These are phyloP conservation scores for Melipona beecheii DNA, from an alignment of 2,888 invertebrate genomes.

Conservation along the genomic window DNA sequence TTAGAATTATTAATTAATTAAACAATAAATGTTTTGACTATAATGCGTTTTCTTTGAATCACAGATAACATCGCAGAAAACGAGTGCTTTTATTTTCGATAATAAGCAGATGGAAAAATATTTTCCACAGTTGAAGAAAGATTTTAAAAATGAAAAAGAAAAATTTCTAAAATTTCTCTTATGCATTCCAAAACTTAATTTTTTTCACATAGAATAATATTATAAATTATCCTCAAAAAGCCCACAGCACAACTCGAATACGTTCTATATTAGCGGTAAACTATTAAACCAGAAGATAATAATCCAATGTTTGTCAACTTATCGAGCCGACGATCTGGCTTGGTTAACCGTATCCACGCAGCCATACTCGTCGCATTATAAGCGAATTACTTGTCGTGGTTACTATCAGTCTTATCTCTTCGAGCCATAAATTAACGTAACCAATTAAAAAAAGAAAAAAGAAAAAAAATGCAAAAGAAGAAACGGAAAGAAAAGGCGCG, in stretches of 20 bases:
- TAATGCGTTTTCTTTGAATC: no score
- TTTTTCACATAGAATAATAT: neutral
- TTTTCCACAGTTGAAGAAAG: no score
- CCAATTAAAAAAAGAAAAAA: neutral
- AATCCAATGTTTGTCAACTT: slow-evolving; percentile 34
- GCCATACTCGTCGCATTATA: slow-evolving; percentile 1
- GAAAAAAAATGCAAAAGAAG: neutral
- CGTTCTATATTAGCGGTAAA: no score
- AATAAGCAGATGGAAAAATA: no score
- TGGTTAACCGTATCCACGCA: slow-evolving; percentile 18
- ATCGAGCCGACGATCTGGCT: slow-evolving; percentile 15
- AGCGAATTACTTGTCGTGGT: slow-evolving; percentile 21
- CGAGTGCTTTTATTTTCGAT: no score
- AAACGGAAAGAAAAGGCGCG: neutral
- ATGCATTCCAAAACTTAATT: neutral
- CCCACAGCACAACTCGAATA: neutral
- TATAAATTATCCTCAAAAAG: neutral
- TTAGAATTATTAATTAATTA: no score
- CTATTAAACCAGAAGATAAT: neutral
- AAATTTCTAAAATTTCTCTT: neutral
- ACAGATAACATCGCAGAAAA: no score
- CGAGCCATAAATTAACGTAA: neutral
- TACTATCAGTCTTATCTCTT: slow-evolving; percentile 2
- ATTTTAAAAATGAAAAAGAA: neutral
- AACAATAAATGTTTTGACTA: no score